Percentiles rank a stretch among this genome's conserved stretches.
Evolutionary conservation across 2,113 vertebrate species (phyloP).

Genomic region (Glaucidium brasilianum): DNA sequence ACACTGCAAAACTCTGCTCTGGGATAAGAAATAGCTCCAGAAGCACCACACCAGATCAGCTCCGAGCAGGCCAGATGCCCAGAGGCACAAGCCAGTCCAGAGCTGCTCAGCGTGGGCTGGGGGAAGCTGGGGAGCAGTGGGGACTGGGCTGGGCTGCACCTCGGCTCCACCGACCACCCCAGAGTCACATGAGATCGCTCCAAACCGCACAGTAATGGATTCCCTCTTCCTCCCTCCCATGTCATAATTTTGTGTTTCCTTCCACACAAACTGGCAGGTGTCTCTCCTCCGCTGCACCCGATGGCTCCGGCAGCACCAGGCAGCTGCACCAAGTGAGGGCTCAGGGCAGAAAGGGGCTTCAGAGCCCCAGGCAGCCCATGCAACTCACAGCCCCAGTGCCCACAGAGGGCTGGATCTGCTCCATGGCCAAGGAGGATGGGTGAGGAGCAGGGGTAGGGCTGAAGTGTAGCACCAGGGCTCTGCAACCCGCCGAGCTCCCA

Average conservation of each 20-base stretch:
- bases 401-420: not conserved
- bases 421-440: not conserved
- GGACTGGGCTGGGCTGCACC: not conserved
- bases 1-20: fast-evolving
- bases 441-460: not conserved
- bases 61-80: not conserved
- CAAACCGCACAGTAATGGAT: too few species aligned
- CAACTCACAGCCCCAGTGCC: not conserved
- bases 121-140: not conserved
- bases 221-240: not conserved
- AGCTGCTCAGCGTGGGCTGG: not conserved
- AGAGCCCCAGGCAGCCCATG: not conserved
- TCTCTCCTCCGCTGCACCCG: not conserved
- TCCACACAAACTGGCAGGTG: fast-evolving
- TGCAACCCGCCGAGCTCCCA: not conserved
- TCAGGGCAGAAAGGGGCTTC: not conserved
- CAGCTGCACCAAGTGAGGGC: not conserved
- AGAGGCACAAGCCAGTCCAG: not conserved
- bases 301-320: not conserved
- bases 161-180: not conserved
- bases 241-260: not conserved
- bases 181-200: not conserved
- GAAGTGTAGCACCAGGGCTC: not conserved
- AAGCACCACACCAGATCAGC: not conserved
- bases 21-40: not conserved